Evolutionary conservation across 2,888 invertebrate species (phyloP).

Genomic region (Cerceris rybyensis): DNA sequence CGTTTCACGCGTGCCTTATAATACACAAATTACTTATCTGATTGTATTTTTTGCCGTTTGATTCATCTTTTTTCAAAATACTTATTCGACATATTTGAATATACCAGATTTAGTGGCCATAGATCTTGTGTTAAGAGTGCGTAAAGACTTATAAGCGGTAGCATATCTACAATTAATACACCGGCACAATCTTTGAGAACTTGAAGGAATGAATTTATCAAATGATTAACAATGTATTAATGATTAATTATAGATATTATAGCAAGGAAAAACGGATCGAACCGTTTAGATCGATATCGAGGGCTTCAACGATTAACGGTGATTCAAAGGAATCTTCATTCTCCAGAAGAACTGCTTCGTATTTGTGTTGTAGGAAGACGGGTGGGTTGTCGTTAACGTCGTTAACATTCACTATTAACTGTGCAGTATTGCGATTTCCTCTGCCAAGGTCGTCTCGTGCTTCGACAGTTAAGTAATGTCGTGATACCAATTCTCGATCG

Average conservation of each 20-base stretch:
- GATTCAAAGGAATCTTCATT: slow-evolving; percentile 91
- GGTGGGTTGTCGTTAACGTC: slow-evolving; percentile 96
- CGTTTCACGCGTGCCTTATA: no score
- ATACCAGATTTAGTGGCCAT: no score
- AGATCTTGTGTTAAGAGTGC: no score
- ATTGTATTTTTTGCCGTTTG: no score
- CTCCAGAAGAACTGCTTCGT: slow-evolving; percentile 92
- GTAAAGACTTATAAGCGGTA: no score
- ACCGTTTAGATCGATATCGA: slow-evolving; percentile 93
- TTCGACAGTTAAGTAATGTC: slow-evolving; percentile 93
- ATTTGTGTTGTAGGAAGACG: slow-evolving; percentile 90
- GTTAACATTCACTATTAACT: slow-evolving; percentile 90
- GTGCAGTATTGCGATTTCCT: slow-evolving; percentile 93
- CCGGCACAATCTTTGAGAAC: no score
- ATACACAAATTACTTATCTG: no score
- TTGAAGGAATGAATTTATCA: no score
- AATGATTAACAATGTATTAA: background rate
- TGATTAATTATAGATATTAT: background rate
- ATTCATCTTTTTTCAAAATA: no score
- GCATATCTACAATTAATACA: no score
- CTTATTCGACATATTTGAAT: no score
- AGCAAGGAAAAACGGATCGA: slow-evolving; percentile 15
- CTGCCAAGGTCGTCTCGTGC: slow-evolving; percentile 93
- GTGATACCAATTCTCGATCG: slow-evolving; percentile 92
- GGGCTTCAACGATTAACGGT: slow-evolving; percentile 89